phyloP scores from a whole-genome alignment of 2,797 vertebrate species.

The Hemibagrus guttatus region DNA sequence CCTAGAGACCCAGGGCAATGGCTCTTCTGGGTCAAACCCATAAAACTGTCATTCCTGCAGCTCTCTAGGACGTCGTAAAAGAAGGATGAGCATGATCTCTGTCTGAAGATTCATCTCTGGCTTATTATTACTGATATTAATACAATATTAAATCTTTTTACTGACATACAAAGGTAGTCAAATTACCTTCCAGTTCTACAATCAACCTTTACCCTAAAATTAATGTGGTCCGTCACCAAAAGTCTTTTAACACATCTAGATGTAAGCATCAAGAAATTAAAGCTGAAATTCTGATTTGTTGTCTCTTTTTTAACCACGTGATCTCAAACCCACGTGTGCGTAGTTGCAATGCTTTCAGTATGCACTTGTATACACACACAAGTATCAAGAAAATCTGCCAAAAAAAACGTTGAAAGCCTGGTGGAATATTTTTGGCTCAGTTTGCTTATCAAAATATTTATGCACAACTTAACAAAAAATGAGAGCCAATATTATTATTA shows the following conservation, averaged over 20 bases:
- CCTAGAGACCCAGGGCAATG: no score
- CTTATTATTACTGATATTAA: background rate
- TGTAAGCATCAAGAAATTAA: background rate
- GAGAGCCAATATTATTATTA: background rate
- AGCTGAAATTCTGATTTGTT: background rate
- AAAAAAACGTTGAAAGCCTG: no score
- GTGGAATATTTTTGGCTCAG: no score
- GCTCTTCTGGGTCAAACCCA: no score
- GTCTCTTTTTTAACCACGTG: no score
- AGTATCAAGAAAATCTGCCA: background rate
- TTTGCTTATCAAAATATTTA: background rate
- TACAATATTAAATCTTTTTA: background rate
- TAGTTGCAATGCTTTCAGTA: background rate
- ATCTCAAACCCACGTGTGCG: no score
- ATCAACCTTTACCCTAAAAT: background rate
- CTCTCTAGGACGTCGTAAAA: no score
- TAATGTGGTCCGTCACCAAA: background rate
- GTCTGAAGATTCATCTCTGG: background rate
- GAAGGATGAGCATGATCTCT: no score
- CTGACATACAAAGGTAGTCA: background rate
- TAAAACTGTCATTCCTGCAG: no score
- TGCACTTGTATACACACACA: fast-evolving
- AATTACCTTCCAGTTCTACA: background rate
- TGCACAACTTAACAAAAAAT: background rate
- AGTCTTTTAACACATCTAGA: background rate